Conservation (phyloP, 2,113 vertebrate genomes). For the Misgurnus anguillicaudatus region DNA sequence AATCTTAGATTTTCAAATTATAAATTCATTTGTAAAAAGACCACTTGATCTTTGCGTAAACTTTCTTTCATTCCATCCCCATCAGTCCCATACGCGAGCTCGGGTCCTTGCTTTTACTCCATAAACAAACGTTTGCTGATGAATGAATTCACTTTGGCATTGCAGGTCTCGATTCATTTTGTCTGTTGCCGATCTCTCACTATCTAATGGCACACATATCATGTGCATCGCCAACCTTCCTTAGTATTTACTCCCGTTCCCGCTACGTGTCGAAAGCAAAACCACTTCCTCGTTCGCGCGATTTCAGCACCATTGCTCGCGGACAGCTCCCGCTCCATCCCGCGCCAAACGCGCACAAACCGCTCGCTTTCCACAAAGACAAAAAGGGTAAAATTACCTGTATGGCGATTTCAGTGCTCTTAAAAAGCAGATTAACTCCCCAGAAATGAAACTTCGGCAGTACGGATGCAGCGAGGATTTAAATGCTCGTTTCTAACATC, state of each 20-base stretch:
- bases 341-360: background rate
- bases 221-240: background rate
- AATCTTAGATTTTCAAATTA: too few relatives aligned
- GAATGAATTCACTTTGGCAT: background rate
- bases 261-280: constrained; percentile 7
- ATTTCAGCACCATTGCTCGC: constrained; percentile 68
- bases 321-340: constrained; percentile 66
- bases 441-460: constrained; percentile 61
- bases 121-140: background rate
- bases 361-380: constrained; percentile 15
- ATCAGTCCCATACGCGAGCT: background rate
- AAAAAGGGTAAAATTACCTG: constrained; percentile 67
- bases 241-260: constrained; percentile 3
- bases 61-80: constrained; percentile 25
- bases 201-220: background rate
- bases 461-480: constrained; percentile 52
- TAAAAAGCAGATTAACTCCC: constrained; percentile 48
- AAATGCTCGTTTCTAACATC: constrained; percentile 69
- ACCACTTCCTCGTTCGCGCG: constrained; percentile 57
- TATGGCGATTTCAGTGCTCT: constrained; percentile 60
- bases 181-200: background rate
- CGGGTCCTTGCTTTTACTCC: background rate
- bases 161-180: background rate
- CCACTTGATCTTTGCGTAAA: constrained; percentile 28
- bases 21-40: background rate